Evolutionary conservation across 2,797 vertebrate genomes (phyloP), one percentile per base, ranked within the genome.

Genomic region (Xyrichtys novacula): DNA sequence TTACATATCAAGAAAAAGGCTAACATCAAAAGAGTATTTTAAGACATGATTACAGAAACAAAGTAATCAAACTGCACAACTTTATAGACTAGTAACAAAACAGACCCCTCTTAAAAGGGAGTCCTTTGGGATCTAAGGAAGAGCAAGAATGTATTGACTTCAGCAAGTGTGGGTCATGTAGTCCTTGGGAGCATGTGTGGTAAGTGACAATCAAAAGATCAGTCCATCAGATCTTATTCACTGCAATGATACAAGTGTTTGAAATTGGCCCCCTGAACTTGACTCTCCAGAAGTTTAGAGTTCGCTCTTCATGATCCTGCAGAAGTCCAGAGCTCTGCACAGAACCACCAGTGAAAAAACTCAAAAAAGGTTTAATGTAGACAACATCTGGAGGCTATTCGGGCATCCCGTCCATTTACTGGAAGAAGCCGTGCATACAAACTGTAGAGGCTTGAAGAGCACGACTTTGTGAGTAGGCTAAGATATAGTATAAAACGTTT

Each of bases 1-100:
- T 91, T 87, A 94, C 92, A 92, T 90, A 90, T 89, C 84, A 91
- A 91, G 76, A 90, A 88, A 89, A 92, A 89, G 88, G 87, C 84
- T 88, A 90, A 92, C 85, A 91, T 87, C 87, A 82, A 89, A 82
- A 86, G 81, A 88, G 81, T 89, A 73, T 85, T 87, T 88, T 88
- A 89, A 91, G 89, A 93, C 87, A 83, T 84, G 89, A 90, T 84
- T 88, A 91, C 89, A 88, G 85, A 85, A 85, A 91, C 71, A 92
- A 85, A 80, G 86, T 88, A 80, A 86, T 85, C 88, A 88, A 91
- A 92, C 81, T 65, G 86, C 85, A 92, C 85, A 66, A 84, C 76
- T 84, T 88, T 68, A 86, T 88, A 89, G 83, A 92, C 83, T 80
- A 88, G 83, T 92, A 91, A 92, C 72, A 88, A 46, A 91, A 88